These are phyloP conservation scores for Eurois occulta DNA, from an alignment of 2,888 invertebrate species.

Conservation along the genomic window DNA sequence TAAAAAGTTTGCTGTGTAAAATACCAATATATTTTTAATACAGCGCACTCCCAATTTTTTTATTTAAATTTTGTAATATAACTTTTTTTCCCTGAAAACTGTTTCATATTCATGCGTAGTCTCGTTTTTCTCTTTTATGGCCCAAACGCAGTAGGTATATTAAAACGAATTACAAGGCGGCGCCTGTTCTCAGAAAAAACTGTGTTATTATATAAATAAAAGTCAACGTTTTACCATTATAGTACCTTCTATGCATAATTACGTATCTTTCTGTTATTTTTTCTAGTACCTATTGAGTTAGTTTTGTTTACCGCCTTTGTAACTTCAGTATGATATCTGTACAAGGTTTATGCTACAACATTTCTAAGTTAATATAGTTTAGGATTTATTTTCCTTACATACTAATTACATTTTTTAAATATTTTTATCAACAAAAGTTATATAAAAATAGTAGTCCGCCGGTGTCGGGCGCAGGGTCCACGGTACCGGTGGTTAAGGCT, in stretches of 20 bases:
- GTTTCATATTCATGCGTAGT: constrained; percentile 40
- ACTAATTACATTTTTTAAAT: too few relatives aligned
- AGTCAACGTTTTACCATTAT: neutral
- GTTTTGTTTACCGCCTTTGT: too few relatives aligned
- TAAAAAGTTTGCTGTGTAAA: neutral
- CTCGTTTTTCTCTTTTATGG: constrained; percentile 39
- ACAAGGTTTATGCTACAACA: too few relatives aligned
- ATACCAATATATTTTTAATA: neutral
- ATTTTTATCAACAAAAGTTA: too few relatives aligned
- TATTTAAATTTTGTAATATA: constrained; percentile 1
- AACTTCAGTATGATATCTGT: too few relatives aligned
- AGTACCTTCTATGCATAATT: neutral
- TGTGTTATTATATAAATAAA: constrained; percentile 9
- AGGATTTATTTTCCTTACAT: too few relatives aligned
- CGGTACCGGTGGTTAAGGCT: too few relatives aligned
- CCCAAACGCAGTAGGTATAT: constrained; percentile 23
- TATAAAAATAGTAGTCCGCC: too few relatives aligned
- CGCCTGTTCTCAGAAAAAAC: constrained; percentile 5
- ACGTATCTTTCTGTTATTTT: too few relatives aligned
- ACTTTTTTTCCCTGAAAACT: constrained; percentile 25
- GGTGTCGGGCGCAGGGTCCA: too few relatives aligned
- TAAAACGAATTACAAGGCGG: constrained; percentile 18
- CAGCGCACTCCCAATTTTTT: neutral
- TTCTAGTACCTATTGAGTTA: too few relatives aligned
- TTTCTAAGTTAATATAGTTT: too few relatives aligned